Percentiles rank a stretch among this genome's conserved stretches.
Conservation (phyloP, 2,888 invertebrate genomes). For the Itoplectis maculator region DNA sequence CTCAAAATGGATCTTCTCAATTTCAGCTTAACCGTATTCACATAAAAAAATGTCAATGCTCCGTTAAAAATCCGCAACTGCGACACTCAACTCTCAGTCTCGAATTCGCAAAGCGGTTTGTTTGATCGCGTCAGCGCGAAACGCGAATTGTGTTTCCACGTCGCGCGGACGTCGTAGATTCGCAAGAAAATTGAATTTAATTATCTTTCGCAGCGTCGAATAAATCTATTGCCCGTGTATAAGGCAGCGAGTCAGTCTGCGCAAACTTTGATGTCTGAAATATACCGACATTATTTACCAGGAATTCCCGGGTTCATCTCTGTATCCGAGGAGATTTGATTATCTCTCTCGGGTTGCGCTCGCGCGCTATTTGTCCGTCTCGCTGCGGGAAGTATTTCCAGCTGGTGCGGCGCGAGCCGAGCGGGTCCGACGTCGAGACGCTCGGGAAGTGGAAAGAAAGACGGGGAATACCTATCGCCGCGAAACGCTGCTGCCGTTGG, state of each 20-base stretch:
- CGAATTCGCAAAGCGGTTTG: no score
- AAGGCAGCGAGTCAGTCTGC: background rate
- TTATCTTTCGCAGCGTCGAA: background rate
- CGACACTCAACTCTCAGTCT: no score
- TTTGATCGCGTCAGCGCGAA: no score
- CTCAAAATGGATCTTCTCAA: background rate
- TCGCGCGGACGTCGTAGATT: background rate
- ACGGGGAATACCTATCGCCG: conserved; percentile 7
- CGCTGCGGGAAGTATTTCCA: background rate
- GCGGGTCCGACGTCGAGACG: background rate
- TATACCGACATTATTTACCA: background rate
- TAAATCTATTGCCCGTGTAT: background rate
- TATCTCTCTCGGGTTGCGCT: conserved; percentile 12
- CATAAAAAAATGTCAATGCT: no score
- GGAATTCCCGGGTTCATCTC: conserved; percentile 12
- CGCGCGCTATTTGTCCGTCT: background rate
- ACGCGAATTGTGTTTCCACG: background rate
- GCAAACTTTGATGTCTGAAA: background rate
- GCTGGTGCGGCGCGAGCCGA: background rate
- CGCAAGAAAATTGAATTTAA: background rate
- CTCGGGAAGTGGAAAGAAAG: background rate
- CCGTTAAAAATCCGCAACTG: no score
- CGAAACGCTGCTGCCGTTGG: background rate
- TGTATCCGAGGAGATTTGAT: conserved; percentile 18
- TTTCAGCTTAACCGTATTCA: background rate